A percentile compares a stretch with the other conserved stretches of the same genome.
Conservation (phyloP, 2,888 invertebrate species). For the Ptychoptera contaminata region DNA sequence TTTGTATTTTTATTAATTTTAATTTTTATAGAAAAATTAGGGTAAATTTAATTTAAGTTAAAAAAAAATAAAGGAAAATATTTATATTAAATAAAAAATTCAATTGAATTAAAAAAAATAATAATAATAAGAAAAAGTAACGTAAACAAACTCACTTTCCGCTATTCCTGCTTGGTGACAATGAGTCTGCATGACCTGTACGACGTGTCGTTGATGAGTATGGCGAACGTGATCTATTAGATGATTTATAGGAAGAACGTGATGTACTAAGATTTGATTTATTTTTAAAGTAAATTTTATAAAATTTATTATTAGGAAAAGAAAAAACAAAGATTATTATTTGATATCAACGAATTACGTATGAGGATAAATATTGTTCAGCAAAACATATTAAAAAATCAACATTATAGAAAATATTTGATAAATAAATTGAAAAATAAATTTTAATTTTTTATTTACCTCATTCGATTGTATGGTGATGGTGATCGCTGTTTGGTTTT, state of each 20-base stretch:
- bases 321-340: too few species aligned
- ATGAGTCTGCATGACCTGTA: conserved; percentile 24
- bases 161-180: conserved; percentile 19
- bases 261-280: background rate
- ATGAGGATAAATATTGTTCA: too few species aligned
- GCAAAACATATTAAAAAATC: too few species aligned
- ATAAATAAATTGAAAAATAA: background rate
- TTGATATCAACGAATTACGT: too few species aligned
- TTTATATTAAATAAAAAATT: too few species aligned
- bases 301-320: too few species aligned
- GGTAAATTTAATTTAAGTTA: background rate
- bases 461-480: conserved; percentile 18
- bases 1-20: background rate
- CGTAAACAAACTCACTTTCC: background rate
- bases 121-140: too few species aligned
- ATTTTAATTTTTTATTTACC: background rate
- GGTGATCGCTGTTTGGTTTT: conserved; percentile 18
- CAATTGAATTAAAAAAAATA: too few species aligned
- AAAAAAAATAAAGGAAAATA: too few species aligned
- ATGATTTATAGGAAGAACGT: conserved; percentile 16
- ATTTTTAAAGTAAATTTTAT: too few species aligned
- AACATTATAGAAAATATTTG: background rate
- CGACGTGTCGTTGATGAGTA: conserved; percentile 14
- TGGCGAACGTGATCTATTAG: conserved; percentile 33
- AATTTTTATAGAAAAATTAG: background rate